Evolutionary conservation across 2,888 invertebrate species (phyloP), one percentile per base, ranked within the genome.

Genomic region (Callimorpha dominula): DNA sequence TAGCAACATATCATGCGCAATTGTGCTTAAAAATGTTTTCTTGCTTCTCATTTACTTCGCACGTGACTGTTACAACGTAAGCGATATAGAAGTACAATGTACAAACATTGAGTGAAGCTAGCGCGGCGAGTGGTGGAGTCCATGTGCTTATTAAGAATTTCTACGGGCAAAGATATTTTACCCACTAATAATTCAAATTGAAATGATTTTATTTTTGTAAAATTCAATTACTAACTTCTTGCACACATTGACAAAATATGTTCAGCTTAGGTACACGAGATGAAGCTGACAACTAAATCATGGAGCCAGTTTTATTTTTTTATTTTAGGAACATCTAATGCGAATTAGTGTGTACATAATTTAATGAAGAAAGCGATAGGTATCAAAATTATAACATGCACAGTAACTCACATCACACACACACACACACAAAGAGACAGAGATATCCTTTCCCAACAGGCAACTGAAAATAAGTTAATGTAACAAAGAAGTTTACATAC

Each of bases 1-100:
- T 80, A 79, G 80, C 78, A 76, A 64, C 46, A 57, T 71, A 52
- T 64, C 67, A 76, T 80, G 78, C 70, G 73, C 83, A 75, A 78
- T 77, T 73, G 77, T 66, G 68, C 60, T 63, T 54, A n/a, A 9
- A 76, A 71, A 75, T 68, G 77, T 81, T 78, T 77, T 72, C 71
- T 73, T 74, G 71, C 71, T 50, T 65, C 65, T 70, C 81, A 78
- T 81, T 80, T 77, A 70, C 31, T 66, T 40, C 64, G 60, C 67
- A 74, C 74, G 57, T 57, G 11, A 57, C 57, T 57, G 57, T 20
- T 57, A 12, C 20, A 11, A 20, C 12, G 31, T 31, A 31, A 31
- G 11, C 20, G n/a, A n/a, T 57, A 11, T 57, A 11, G 20, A 11
- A n/a, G 20, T 57, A 20, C n/a, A n/a, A 20, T 20, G 5, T 20